These are phyloP conservation scores for Gymnarchus niloticus DNA, from an alignment of 2,113 vertebrate genomes.

Conservation along the genomic window DNA sequence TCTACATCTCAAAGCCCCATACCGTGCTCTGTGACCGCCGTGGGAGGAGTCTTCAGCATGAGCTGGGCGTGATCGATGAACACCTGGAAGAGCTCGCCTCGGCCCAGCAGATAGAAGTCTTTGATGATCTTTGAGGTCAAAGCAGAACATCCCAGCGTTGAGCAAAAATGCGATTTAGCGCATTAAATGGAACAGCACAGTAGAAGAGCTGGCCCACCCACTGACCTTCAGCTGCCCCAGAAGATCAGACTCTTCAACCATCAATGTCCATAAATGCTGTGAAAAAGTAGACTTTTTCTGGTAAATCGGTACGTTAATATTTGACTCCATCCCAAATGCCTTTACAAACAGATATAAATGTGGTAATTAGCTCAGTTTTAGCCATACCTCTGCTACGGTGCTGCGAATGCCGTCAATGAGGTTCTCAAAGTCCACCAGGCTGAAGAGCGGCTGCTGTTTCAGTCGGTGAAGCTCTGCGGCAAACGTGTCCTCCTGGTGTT, in stretches of 20 bases:
- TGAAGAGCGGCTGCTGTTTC: constrained; percentile 89
- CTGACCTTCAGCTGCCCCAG: constrained; percentile 92
- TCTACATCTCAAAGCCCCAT: constrained; percentile 27
- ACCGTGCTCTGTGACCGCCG: constrained; percentile 94
- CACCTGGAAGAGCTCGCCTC: constrained; percentile 93
- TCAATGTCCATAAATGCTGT: constrained; percentile 95
- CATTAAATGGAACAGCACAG: background rate
- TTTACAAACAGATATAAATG: background rate
- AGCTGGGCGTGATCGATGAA: constrained; percentile 95
- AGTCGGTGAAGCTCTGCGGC: constrained; percentile 87
- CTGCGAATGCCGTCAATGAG: constrained; percentile 88
- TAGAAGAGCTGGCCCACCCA: background rate
- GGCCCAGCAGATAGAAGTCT: constrained; percentile 92
- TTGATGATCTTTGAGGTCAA: constrained; percentile 80
- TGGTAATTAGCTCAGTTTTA: background rate
- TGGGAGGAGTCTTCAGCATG: constrained; percentile 92
- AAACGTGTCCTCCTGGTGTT: constrained; percentile 91
- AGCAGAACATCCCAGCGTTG: background rate
- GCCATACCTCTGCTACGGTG: constrained; percentile 86
- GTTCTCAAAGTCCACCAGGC: constrained; percentile 88
- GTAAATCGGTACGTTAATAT: constrained; percentile 2
- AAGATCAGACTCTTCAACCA: constrained; percentile 93
- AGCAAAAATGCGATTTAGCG: background rate
- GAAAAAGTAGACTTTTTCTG: constrained; percentile 17
- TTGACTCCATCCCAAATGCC: background rate